phyloP scores from a whole-genome alignment of 1,140 invertebrate genomes.

The Magallana gigas region DNA sequence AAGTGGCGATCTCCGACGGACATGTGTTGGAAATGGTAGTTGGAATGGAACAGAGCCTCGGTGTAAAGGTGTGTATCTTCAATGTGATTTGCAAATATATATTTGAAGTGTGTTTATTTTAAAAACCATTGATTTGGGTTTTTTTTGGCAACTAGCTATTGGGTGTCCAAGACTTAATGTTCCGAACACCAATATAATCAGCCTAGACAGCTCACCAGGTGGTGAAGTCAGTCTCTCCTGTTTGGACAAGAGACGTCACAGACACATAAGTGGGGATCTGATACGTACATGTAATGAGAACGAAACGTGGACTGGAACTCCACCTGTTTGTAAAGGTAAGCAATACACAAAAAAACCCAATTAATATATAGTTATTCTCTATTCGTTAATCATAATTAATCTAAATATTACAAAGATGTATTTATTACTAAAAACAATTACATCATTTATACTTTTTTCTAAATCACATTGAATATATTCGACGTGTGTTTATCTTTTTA shows the following conservation, averaged over 20 bases:
- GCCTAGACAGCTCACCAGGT: not conserved
- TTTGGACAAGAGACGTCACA: not conserved
- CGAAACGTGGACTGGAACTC: not conserved
- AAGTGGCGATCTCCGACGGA: no score
- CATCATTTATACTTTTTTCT: not conserved
- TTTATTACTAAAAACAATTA: not conserved
- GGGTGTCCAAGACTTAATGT: not conserved
- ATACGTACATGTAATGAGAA: not conserved
- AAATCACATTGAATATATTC: not conserved
- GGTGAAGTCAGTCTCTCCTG: not conserved
- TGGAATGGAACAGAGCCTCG: no score
- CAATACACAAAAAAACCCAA: not conserved
- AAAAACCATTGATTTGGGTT: not conserved
- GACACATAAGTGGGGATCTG: not conserved
- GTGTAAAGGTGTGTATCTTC: not conserved
- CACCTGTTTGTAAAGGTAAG: slow-evolving; percentile 9
- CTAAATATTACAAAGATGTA: not conserved
- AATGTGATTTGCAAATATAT: not conserved
- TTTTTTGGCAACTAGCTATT: not conserved
- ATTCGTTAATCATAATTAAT: not conserved
- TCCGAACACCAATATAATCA: not conserved
- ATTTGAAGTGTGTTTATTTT: not conserved
- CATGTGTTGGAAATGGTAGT: no score
- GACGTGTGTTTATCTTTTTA: not conserved
- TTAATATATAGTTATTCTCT: not conserved